Evolutionary conservation across 2,113 vertebrate genomes (phyloP), one percentile per base, ranked within the genome.

Genomic region (Vombatus ursinus): DNA sequence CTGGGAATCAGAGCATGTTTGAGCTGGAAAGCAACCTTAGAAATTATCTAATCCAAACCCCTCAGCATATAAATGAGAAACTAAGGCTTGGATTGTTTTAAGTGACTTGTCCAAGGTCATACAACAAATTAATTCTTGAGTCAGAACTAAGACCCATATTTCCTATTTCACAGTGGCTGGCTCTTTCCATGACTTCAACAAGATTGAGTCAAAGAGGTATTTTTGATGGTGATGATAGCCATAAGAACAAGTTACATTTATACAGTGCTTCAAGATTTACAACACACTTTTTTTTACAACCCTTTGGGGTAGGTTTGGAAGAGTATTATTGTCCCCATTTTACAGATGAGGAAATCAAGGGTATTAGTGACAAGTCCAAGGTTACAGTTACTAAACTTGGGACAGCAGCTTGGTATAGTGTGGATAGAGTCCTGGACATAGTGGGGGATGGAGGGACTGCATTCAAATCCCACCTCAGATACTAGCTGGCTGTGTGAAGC

Each of bases 1-100:
- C 0, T 0, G 11, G 5, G 2, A 28, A n/a, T 0, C 22, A 90
- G 22, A 94, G 26, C 1, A 3, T 37, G 16, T 0, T 1, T 37
- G 57, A 25, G 52, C 68, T 10, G 8, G 68, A 47, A 24, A 47
- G 53, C 0, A 16, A 19, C 8, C 31, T 84, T 44, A 22, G 68
- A 84, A 28, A 84, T 44, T 22, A 44, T 44, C 68, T 84, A 44
- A 44, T 84, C n/a, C 19, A 44, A 44, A 84, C 68, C 37, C 68
- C 68, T 44, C n/a, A 44, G 68, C 19, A 22, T 44, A 84, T 8
- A 84, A 1, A 77, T 44, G n/a, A 84, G 22, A 84, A 84, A 44
- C 68, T 84, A 84, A 84, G n/a, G n/a, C 68, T 68, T 68, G 31
- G 61, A 68, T 37, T 68, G 31, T 68, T 68, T 68, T 68, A 68